Percentiles rank a stretch among this genome's conserved stretches.
Evolutionary conservation across 2,113 vertebrate species (phyloP).

Genomic region (Rhinogobius similis): DNA sequence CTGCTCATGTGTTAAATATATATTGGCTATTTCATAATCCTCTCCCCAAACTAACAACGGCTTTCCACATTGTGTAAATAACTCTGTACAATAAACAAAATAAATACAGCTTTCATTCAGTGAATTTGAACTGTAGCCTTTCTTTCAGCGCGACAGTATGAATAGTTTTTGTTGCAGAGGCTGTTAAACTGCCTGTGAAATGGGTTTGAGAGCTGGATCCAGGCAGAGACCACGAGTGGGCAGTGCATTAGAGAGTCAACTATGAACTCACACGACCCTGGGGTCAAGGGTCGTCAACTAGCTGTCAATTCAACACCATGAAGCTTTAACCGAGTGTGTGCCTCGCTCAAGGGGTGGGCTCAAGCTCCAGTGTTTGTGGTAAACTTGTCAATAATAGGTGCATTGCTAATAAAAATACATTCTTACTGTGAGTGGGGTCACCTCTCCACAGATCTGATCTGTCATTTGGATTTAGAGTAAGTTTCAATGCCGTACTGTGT

Average conservation of each 20-base stretch:
- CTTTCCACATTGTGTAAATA: conserved; percentile 34
- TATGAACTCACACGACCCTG: conserved; percentile 23
- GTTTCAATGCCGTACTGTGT: no score
- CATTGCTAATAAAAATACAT: no score
- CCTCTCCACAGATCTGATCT: no score
- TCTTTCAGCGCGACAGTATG: conserved; percentile 39
- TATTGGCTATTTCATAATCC: conserved; percentile 16
- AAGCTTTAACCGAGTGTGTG: background rate
- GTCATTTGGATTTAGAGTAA: no score
- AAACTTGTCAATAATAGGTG: no score
- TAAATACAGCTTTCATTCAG: conserved; percentile 61
- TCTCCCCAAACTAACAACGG: conserved; percentile 53
- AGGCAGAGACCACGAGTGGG: conserved; percentile 35
- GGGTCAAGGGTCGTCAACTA: conserved; percentile 36
- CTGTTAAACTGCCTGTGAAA: conserved; percentile 70
- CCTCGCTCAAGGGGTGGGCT: background rate
- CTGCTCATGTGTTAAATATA: no score
- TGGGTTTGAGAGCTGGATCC: conserved; percentile 43
- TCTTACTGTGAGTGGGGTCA: no score
- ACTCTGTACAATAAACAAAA: conserved; percentile 60
- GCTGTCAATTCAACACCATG: conserved; percentile 28
- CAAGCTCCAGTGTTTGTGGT: no score
- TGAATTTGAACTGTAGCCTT: conserved; percentile 49
- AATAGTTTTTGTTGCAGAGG: conserved; percentile 49
- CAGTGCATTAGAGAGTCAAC: conserved; percentile 37